phyloP scores from a whole-genome alignment of 1,140 invertebrate genomes.

The Musca vetustissima region DNA sequence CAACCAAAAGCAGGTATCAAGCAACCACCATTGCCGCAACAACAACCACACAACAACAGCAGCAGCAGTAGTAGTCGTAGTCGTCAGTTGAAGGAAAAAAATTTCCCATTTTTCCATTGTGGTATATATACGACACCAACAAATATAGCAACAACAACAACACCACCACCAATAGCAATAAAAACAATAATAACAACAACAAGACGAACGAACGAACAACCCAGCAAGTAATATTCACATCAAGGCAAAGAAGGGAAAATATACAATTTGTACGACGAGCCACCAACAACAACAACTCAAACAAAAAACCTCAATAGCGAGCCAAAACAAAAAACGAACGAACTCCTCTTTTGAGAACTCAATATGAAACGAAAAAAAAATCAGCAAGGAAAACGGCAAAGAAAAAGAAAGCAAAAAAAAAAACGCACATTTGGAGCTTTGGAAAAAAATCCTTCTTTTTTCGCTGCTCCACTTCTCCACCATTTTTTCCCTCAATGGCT shows the following conservation, averaged over 20 bases:
- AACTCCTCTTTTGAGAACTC: no score
- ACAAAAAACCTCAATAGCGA: background rate
- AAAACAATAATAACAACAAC: background rate
- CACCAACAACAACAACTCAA: background rate
- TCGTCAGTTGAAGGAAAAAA: conserved; percentile 38
- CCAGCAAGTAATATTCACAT: background rate
- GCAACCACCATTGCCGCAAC: conserved; percentile 56
- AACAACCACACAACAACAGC: conserved; percentile 50
- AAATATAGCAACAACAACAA: conserved; percentile 10
- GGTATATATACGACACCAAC: conserved; percentile 31
- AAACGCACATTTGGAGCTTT: no score
- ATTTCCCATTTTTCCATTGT: conserved; percentile 57
- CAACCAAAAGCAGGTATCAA: conserved; percentile 43
- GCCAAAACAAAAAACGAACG: no score
- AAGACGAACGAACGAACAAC: background rate
- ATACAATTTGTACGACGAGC: background rate
- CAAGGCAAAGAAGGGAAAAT: background rate
- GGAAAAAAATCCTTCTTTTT: no score
- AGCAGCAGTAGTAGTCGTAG: no score
- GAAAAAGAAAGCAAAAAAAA: no score
- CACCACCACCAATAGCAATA: background rate
- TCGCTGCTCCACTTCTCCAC: no score
- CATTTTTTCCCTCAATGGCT: no score
- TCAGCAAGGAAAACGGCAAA: no score
- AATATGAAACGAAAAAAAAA: no score